These are phyloP conservation scores for Halcyon senegalensis DNA, from an alignment of 2,113 vertebrate species.

Conservation along the genomic window DNA sequence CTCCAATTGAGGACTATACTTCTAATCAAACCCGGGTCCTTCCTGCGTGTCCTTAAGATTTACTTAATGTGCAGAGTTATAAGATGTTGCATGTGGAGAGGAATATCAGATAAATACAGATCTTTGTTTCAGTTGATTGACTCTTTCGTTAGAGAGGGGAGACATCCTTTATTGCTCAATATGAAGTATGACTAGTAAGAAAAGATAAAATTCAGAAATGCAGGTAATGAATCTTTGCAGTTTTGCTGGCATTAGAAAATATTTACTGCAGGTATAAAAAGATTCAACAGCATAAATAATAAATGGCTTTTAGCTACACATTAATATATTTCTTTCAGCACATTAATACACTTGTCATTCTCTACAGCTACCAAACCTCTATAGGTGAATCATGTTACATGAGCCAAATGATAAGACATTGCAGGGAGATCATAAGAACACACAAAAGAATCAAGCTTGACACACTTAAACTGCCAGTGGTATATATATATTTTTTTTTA, in stretches of 20 bases:
- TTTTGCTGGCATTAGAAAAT: conserved; percentile 11
- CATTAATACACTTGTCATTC: conserved; percentile 18
- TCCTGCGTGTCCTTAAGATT: background rate
- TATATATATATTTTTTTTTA: background rate
- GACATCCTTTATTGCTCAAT: background rate
- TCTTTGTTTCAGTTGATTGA: background rate
- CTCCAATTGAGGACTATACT: background rate
- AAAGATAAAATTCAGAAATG: conserved; percentile 14
- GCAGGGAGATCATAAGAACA: background rate
- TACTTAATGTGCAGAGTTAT: background rate
- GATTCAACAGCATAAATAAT: conserved; percentile 30
- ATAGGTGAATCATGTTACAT: conserved; percentile 9
- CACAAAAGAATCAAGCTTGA: conserved; percentile 12
- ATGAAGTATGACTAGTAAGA: background rate
- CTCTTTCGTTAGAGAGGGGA: background rate
- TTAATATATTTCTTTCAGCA: conserved; percentile 25
- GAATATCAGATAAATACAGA: background rate
- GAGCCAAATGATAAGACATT: conserved; percentile 20
- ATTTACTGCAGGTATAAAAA: conserved; percentile 41
- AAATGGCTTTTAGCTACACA: background rate
- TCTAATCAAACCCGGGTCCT: background rate
- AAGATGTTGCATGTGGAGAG: background rate
- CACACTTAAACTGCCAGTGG: background rate
- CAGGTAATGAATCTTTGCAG: conserved; percentile 7
- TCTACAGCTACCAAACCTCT: background rate